Percentiles rank a stretch among this genome's conserved stretches.
These are phyloP conservation scores for Chamaea fasciata DNA, from an alignment of 2,113 vertebrate genomes.

Conservation along the genomic window DNA sequence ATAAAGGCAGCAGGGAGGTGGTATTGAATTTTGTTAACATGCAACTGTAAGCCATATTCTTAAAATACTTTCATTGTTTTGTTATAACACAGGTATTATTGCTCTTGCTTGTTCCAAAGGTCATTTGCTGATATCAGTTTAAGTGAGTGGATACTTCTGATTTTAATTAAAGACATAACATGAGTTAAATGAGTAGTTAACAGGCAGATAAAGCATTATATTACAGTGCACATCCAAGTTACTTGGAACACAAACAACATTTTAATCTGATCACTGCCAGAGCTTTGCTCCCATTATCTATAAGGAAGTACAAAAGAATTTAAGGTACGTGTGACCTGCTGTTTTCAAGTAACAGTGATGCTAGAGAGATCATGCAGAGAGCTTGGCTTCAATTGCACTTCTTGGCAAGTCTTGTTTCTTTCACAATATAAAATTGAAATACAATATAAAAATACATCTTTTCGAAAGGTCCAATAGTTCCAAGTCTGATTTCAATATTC, in stretches of 20 bases:
- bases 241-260: background rate
- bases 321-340: background rate
- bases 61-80: background rate
- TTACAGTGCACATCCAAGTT: background rate
- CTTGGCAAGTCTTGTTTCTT: background rate
- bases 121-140: background rate
- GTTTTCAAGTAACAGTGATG: slow-evolving; percentile 43
- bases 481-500: slow-evolving; percentile 9
- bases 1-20: background rate
- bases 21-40: background rate
- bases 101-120: background rate
- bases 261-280: background rate
- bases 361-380: background rate
- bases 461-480: background rate
- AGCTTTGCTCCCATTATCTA: background rate
- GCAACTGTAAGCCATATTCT: background rate
- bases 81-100: slow-evolving; percentile 24
- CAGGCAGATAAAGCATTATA: background rate
- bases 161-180: background rate
- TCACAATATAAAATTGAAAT: slow-evolving; percentile 36
- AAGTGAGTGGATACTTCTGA: background rate
- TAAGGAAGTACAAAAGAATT: background rate
- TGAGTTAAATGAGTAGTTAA: background rate
- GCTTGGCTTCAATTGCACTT: background rate
- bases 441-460: slow-evolving; percentile 53